Percentiles rank a stretch among this genome's conserved stretches.
phyloP scores from a whole-genome alignment of 2,113 vertebrate species.

The Eulemur rufifrons region DNA sequence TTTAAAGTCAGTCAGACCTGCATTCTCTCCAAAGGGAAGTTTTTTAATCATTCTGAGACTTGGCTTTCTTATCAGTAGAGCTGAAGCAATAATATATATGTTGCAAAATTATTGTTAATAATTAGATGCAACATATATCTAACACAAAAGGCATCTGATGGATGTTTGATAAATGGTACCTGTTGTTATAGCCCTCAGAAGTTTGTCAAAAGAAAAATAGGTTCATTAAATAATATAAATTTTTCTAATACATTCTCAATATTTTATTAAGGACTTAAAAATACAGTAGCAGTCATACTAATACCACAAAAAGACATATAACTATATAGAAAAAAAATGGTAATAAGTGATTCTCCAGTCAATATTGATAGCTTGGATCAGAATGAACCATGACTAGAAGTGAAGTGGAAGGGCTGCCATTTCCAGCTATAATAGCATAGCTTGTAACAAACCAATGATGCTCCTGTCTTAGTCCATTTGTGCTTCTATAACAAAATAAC shows the following conservation, averaged over 20 bases:
- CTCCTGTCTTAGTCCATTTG: neutral
- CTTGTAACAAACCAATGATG: neutral
- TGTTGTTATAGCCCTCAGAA: neutral
- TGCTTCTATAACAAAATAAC: neutral
- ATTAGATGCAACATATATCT: neutral
- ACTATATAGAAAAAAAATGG: neutral
- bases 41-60: neutral
- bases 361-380: neutral
- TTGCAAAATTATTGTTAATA: conserved; percentile 18
- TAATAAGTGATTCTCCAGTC: neutral
- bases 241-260: neutral
- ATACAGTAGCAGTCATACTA: neutral
- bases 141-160: neutral
- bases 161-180: neutral
- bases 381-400: neutral
- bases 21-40: neutral
- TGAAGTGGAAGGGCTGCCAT: neutral
- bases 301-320: neutral
- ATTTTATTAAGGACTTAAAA: conserved; percentile 10
- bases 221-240: neutral
- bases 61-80: neutral
- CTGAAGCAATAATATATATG: neutral
- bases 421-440: neutral
- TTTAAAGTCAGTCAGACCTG: neutral
- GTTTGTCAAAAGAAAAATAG: neutral